phyloP scores from a whole-genome alignment of 2,113 vertebrate genomes.

The Sebastes fasciatus region DNA sequence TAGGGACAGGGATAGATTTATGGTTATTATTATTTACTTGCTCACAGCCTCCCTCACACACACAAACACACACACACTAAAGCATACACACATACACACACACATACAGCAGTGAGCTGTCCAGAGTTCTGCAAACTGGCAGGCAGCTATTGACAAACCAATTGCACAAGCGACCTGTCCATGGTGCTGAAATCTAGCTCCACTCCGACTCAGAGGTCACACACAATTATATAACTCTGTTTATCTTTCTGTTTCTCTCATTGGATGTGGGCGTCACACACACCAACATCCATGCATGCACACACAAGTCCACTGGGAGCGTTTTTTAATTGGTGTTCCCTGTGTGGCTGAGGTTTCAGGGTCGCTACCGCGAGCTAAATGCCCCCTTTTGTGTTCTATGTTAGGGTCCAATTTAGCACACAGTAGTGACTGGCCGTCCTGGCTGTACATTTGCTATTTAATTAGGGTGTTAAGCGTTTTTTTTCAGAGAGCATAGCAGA shows the following conservation, averaged over 20 bases:
- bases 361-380: constrained; percentile 58
- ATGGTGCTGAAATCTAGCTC: constrained; percentile 61
- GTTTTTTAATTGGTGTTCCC: constrained; percentile 71
- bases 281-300: constrained; percentile 4
- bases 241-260: constrained; percentile 31
- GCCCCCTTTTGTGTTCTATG: constrained; percentile 61
- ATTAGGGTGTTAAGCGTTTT: constrained; percentile 54
- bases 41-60: constrained; percentile 18
- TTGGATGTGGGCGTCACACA: constrained; percentile 29
- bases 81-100: background rate
- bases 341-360: constrained; percentile 61
- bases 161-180: constrained; percentile 50
- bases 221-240: constrained; percentile 25
- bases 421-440: constrained; percentile 50
- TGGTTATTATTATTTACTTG: constrained; percentile 77
- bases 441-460: constrained; percentile 58
- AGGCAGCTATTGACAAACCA: constrained; percentile 6
- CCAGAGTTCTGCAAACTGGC: constrained; percentile 57
- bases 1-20: constrained; percentile 68
- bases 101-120: constrained; percentile 48
- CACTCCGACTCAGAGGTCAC: background rate
- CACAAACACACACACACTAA: background rate
- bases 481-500: constrained; percentile 13
- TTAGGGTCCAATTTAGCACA: constrained; percentile 69
- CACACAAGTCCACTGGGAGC: constrained; percentile 35